These are phyloP conservation scores for Macrosoma leucophasiata DNA, from an alignment of 2,888 invertebrate species.

Conservation along the genomic window DNA sequence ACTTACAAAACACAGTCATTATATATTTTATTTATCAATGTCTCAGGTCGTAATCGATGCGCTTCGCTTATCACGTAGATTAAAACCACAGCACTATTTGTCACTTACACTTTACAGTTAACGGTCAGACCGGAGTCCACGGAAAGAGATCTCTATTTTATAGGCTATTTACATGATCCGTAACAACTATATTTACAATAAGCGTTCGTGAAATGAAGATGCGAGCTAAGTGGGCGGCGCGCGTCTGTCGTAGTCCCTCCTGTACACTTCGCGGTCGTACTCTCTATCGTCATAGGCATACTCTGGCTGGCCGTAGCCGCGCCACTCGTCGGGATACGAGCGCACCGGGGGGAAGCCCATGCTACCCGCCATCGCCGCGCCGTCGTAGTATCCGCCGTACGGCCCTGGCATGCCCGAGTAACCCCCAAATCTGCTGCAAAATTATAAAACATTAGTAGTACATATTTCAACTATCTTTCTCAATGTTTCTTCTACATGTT, in stretches of 20 bases:
- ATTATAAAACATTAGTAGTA: no score
- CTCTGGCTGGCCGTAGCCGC: conserved; percentile 64
- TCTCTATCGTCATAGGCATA: conserved; percentile 73
- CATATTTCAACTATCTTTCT: no score
- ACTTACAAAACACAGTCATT: conserved; percentile 60
- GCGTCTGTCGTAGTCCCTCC: conserved; percentile 79
- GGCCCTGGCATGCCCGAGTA: conserved; percentile 66
- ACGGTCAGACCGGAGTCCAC: conserved; percentile 52
- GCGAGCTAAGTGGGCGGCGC: conserved; percentile 73
- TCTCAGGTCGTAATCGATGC: conserved; percentile 51
- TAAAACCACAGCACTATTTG: conserved; percentile 72
- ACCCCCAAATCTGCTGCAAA: conserved; percentile 61
- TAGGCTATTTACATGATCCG: conserved; percentile 57
- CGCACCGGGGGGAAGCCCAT: conserved; percentile 71
- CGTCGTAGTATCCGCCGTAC: conserved; percentile 61
- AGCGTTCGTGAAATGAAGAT: conserved; percentile 14
- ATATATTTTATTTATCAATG: conserved; percentile 34
- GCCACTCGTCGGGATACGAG: conserved; percentile 67
- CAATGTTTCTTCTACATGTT: no score
- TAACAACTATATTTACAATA: conserved; percentile 52
- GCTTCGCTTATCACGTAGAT: conserved; percentile 70
- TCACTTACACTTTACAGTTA: conserved; percentile 66
- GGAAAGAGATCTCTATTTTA: conserved; percentile 48
- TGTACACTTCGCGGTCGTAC: conserved; percentile 73
- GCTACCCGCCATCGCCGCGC: conserved; percentile 59